These are phyloP conservation scores for Coptodon bakossiorum DNA, from an alignment of 2,113 vertebrate genomes.

Conservation along the genomic window DNA sequence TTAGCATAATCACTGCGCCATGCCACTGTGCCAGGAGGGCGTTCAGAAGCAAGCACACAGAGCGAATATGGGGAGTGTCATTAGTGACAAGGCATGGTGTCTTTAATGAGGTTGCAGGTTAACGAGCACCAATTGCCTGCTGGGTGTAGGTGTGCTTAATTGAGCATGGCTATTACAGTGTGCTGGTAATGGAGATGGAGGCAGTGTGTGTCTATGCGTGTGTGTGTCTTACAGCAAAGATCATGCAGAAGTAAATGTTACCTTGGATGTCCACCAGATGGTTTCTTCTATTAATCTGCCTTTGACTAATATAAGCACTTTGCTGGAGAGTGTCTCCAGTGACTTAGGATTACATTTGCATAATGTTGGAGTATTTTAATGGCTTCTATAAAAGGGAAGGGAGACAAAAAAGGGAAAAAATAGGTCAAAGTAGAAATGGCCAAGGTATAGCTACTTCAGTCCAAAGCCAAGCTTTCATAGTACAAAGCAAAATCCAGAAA, in stretches of 20 bases:
- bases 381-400: not conserved
- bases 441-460: not conserved
- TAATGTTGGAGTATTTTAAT: not conserved
- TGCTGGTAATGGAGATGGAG: not conserved
- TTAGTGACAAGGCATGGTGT: conserved; percentile 44
- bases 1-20: conserved; percentile 52
- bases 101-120: conserved; percentile 58
- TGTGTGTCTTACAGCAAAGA: not conserved
- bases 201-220: not conserved
- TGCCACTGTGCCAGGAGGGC: conserved; percentile 24
- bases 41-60: not conserved
- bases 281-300: not conserved
- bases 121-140: conserved; percentile 47
- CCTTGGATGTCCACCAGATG: not conserved
- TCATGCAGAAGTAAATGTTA: not conserved
- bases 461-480: not conserved
- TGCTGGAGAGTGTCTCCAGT: not conserved
- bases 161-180: conserved; percentile 22
- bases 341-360: not conserved
- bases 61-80: conserved; percentile 13
- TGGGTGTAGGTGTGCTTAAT: conserved; percentile 43
- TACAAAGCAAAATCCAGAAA: not conserved
- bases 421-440: not conserved
- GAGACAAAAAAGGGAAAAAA: not conserved
- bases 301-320: not conserved